Evolutionary conservation across 2,113 vertebrate species (phyloP), one percentile per base, ranked within the genome.

Genomic region (Colinus virginianus): DNA sequence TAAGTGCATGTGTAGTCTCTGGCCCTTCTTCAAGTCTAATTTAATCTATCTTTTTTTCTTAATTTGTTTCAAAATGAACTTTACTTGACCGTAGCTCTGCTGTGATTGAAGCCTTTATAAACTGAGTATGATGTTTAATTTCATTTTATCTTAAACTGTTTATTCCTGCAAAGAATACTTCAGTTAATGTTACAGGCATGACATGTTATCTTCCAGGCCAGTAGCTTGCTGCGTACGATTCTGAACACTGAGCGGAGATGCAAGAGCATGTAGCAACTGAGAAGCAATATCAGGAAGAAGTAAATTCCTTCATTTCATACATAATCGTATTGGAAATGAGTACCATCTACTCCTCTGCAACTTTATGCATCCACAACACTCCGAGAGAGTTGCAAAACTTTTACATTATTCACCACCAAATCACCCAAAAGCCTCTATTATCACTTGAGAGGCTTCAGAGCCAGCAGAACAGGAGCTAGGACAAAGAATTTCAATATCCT

Each of bases 31-130:
- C 72, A 55, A 78, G 32, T 13, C 23, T 81, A 32, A 66, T 87
- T 89, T 87, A 75, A 72, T 62, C 51, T 63, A 76, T 59, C 5
- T 42, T 87, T 63, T 69, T 61, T 61, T 42, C 23, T 64, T 76
- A 49, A 67, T 75, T 92, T 90, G 11, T 78, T 94, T 90, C 61
- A 78, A 78, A 53, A 7, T 84, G 92, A 93, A 95, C 92, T 91
- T 94, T 34, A 56, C 48, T 75, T 93, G 87, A 91, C 81, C 71
- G 26, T 14, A 20, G 12, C 72, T 87, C 56, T 67, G 30, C 68
- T 59, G 34, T 45, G 48, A 94, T 8, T 72, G 62, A 96, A 93
- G 32, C 32, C 42, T 84, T 84, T 67, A 62, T 40, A 68, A 95
- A 90, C 32, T 0, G 3, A 88, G 49, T 63, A 53, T 53, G 70